These are phyloP conservation scores for Luscinia luscinia DNA, from an alignment of 2,797 vertebrate species.

Conservation along the genomic window DNA sequence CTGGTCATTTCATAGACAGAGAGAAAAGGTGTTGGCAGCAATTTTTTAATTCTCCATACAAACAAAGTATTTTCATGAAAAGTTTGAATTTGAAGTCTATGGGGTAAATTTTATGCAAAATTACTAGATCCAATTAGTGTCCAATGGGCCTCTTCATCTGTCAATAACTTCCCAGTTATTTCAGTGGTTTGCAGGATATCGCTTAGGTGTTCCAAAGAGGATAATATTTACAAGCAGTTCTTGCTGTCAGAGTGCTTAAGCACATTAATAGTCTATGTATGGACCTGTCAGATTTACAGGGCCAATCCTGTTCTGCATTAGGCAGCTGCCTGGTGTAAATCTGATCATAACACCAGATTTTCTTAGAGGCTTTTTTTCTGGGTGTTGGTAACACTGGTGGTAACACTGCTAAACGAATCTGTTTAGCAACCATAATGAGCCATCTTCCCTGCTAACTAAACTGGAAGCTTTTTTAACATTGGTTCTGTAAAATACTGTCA, in stretches of 20 bases:
- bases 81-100: not conserved
- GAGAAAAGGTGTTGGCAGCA: not conserved
- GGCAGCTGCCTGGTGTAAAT: not conserved
- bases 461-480: not conserved
- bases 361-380: not conserved
- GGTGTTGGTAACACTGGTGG: not conserved
- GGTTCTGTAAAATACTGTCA: not conserved
- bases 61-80: not conserved
- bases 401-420: not conserved
- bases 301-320: not conserved
- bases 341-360: not conserved
- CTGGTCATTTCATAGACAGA: rapidly evolving
- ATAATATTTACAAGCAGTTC: not conserved
- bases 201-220: not conserved
- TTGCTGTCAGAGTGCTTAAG: not conserved
- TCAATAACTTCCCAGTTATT: not conserved
- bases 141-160: not conserved
- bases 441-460: not conserved
- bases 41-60: not conserved
- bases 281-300: not conserved
- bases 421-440: not conserved
- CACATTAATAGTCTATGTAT: not conserved
- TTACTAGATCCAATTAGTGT: not conserved
- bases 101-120: not conserved
- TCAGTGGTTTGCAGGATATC: not conserved